Base-by-base conservation (phyloP, 2,888 invertebrate genomes). In the Junonia oenone region DNA sequence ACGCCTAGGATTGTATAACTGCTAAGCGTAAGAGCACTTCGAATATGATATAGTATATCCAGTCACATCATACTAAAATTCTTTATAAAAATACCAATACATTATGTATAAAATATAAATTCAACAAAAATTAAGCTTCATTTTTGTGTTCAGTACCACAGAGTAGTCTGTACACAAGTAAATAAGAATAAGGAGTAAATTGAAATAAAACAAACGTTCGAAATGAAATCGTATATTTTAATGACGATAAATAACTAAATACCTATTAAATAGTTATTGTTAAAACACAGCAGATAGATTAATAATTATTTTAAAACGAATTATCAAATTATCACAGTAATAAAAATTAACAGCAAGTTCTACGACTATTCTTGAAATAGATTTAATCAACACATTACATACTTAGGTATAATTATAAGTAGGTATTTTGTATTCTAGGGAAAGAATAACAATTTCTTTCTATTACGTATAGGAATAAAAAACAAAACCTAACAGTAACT, bases 271-370 rank as follows among this genome's bases (percentile, higher is more conserved):
- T 51, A 65, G 65, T 40, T 67, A 61, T 63, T 64, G 63, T 64
- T 46, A 56, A 64, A 68, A 68, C 66, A 65, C 63, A 67, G 65
- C 59, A 65, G 63, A 48, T 50, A 56, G 17, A n/a, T 46, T 54
- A 47, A 54, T 22, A 38, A 35, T 14, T 13, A 19, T 8, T 29
- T 37, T 52, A 53, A 50, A 47, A 53, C 53, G 26, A 54, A 48
- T 40, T 9, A 48, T 54, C 29, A 48, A 45, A 55, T 55, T 55
- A 55, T 55, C 49, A 55, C 49, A 55, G 50, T 63, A 65, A 59
- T 48, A 61, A 62, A 61, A 62, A 51, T 49, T 55, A 56, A 65
- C 55, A 46, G 45, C 45, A 55, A 51, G 14, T 13, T 26, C 38
- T 46, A 46, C 6, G 31, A 11, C 45, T 55, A 55, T 26, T 3